These are phyloP conservation scores for Motacilla tschutschensis DNA, from an alignment of 2,113 vertebrate genomes.

Conservation along the genomic window DNA sequence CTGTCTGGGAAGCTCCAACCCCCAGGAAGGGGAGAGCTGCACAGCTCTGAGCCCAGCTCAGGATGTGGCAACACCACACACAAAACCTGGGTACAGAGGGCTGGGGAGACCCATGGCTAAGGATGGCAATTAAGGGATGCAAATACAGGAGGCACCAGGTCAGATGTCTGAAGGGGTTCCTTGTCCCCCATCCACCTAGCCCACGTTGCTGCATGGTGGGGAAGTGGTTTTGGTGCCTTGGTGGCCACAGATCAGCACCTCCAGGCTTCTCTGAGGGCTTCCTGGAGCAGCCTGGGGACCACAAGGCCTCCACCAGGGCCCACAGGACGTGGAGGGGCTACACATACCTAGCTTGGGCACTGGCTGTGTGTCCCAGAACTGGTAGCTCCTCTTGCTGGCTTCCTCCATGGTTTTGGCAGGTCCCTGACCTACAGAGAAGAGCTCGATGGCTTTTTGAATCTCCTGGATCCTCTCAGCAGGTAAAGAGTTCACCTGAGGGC, in stretches of 20 bases:
- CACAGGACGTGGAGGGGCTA: fast-evolving
- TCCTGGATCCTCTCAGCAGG: slow-evolving; percentile 97
- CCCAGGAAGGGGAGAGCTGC: background rate
- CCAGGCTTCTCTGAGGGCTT: background rate
- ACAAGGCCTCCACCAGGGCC: background rate
- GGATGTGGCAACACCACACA: background rate
- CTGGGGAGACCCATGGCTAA: background rate
- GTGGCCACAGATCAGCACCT: background rate
- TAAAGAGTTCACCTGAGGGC: slow-evolving; percentile 88
- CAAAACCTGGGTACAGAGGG: background rate
- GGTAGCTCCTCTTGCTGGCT: slow-evolving; percentile 94
- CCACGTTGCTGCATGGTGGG: fast-evolving
- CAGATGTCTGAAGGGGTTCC: background rate
- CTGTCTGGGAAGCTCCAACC: background rate
- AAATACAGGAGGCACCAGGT: background rate
- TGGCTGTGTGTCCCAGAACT: slow-evolving; percentile 98
- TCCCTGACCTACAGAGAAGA: slow-evolving; percentile 94
- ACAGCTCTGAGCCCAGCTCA: background rate
- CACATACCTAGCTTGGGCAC: slow-evolving; percentile 92
- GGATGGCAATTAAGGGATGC: background rate
- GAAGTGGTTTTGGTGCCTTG: background rate
- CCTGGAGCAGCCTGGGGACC: background rate
- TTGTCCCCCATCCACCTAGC: fast-evolving
- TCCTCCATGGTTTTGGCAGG: slow-evolving; percentile 99
- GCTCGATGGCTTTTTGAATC: slow-evolving; percentile 97